Percentiles rank a stretch among this genome's conserved stretches.
phyloP scores from a whole-genome alignment of 1,140 invertebrate genomes.

The Mizuhopecten yessoensis region DNA sequence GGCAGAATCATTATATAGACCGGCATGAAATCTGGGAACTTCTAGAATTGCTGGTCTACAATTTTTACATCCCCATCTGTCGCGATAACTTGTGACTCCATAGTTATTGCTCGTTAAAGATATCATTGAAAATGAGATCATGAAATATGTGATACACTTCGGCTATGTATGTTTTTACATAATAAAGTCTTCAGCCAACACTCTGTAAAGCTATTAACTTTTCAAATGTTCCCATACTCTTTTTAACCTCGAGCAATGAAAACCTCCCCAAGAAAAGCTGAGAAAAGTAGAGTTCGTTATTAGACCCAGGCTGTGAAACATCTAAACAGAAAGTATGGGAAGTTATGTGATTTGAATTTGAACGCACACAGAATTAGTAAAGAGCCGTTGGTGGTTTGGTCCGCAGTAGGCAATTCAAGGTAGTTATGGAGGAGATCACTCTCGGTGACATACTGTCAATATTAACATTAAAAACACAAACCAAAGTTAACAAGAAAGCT shows the following conservation, averaged over 20 bases:
- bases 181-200: not conserved
- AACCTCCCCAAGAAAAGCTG: not conserved
- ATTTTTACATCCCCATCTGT: not conserved
- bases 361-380: not conserved
- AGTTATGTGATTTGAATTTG: not conserved
- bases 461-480: constrained; percentile 15
- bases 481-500: constrained; percentile 8
- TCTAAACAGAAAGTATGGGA: not conserved
- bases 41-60: not conserved
- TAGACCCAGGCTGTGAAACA: not conserved
- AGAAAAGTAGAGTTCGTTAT: not conserved
- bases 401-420: not conserved
- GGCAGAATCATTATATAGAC: not conserved
- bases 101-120: not conserved
- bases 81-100: not conserved
- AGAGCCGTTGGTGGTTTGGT: not conserved
- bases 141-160: not conserved
- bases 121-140: not conserved
- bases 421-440: not conserved
- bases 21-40: not conserved
- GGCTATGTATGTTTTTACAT: not conserved
- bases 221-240: constrained; percentile 12
- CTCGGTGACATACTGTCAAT: not conserved
- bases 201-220: not conserved
- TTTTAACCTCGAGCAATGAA: not conserved